Evolutionary conservation across 2,113 vertebrate genomes (phyloP), one percentile per base, ranked within the genome.

Genomic region (Boulengeromyrus knoepffleri): DNA sequence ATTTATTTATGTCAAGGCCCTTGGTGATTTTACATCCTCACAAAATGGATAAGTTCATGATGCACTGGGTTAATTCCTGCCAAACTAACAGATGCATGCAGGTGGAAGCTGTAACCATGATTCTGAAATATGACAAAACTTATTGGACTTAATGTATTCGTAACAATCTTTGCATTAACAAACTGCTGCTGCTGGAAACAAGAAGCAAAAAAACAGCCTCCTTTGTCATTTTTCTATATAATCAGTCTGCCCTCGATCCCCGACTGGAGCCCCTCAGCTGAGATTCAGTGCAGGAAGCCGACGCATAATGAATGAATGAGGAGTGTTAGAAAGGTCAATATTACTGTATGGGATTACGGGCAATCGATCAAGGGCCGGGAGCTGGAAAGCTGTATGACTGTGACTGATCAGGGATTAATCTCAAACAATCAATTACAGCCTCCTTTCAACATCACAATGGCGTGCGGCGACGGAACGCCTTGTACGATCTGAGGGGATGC

Each of bases 281-380:
- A 27, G 85, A 52, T 56, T 87, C 50, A 17, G 85, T 3, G 50
- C 47, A 27, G 85, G 85, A 39, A 87, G 85, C 50, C 5, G 15
- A 31, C n/a, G 93, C 90, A 47, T 93, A 91, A 93, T 88, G 91
- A 93, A 92, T 46, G 36, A 85, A 85, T 89, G 92, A 92, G 89
- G 92, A 90, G 89, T 91, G 91, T 90, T 88, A 91, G 92, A 94
- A 94, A 94, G 93, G 93, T 94, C 95, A 95, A 92, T 91, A 91
- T 91, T 90, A 89, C 92, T 53, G 91, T 91, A 89, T 90, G 93
- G 93, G 91, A 85, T 90, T 91, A 88, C 90, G 89, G 58, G 74
- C 45, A 92, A 93, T 94, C 92, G 66, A 45, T 95, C 93, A 91
- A 89, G 91, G 77, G 87, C 89, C 66, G 89, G 90, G 13, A 49